Percentiles rank a stretch among this genome's conserved stretches.
Conservation (phyloP, 2,888 invertebrate species). For the Entomobrya multifasciata region DNA sequence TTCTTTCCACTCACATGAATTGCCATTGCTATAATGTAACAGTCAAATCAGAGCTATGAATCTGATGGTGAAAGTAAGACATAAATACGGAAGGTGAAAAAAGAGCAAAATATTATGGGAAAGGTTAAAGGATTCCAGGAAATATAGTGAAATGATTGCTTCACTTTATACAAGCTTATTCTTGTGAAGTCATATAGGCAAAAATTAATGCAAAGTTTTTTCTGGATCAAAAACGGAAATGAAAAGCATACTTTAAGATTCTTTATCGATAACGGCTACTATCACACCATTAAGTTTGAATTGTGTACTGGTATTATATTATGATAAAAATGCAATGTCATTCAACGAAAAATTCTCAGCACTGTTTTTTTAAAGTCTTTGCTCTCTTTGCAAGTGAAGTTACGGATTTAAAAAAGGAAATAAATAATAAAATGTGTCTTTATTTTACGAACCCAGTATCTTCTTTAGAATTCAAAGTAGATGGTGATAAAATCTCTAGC, state of each 20-base stretch:
- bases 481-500: background rate
- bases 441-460: background rate
- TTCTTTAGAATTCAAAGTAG: background rate
- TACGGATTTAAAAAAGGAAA: background rate
- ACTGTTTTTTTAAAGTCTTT: no score
- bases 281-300: no score
- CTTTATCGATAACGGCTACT: no score
- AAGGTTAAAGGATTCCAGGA: conserved; percentile 19
- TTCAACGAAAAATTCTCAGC: no score
- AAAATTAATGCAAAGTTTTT: no score
- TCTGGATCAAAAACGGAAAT: no score
- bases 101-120: conserved; percentile 49
- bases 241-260: no score
- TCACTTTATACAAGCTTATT: background rate
- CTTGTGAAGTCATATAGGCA: background rate
- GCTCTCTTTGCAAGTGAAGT: no score
- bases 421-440: conserved; percentile 4
- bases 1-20: background rate
- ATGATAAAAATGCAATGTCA: no score
- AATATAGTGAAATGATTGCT: background rate
- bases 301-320: no score
- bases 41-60: background rate
- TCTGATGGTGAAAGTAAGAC: background rate
- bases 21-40: background rate
- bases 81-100: conserved; percentile 54